Evolutionary conservation across 2,888 invertebrate species (phyloP).

Genomic region (Pammene aurita): DNA sequence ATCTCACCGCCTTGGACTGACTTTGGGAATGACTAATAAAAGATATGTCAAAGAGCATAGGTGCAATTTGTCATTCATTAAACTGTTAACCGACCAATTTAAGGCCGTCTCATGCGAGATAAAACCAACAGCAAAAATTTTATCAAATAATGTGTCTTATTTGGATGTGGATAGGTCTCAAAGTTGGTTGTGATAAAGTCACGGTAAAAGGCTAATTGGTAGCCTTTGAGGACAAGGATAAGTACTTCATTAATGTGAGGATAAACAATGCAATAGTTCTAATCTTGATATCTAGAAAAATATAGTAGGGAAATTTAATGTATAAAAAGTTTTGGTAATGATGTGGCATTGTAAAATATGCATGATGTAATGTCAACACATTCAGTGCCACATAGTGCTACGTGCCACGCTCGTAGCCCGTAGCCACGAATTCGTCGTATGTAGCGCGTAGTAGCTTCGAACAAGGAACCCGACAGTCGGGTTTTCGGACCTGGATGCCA

Average conservation of each 20-base stretch:
- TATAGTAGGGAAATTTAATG: slow-evolving; percentile 6
- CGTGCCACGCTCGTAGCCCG: too few species aligned
- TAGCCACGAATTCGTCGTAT: too few species aligned
- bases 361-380: too few species aligned
- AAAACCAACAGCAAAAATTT: slow-evolving; percentile 5
- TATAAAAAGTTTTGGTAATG: neutral
- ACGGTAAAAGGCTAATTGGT: slow-evolving; percentile 8
- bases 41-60: slow-evolving; percentile 45
- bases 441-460: too few species aligned
- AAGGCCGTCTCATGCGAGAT: slow-evolving; percentile 42
- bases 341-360: neutral
- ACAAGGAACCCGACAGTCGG: too few species aligned
- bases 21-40: slow-evolving; percentile 26
- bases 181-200: neutral
- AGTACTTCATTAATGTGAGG: slow-evolving; percentile 18
- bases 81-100: slow-evolving; percentile 46
- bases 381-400: too few species aligned
- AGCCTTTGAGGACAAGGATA: slow-evolving; percentile 19
- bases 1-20: neutral
- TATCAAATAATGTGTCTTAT: neutral
- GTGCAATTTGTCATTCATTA: slow-evolving; percentile 48
- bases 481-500: too few species aligned
- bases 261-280: slow-evolving; percentile 15
- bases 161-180: neutral
- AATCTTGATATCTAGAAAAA: slow-evolving; percentile 6